Evolutionary conservation across 2,888 invertebrate genomes (phyloP).

Genomic region (Amphipoea lucens): DNA sequence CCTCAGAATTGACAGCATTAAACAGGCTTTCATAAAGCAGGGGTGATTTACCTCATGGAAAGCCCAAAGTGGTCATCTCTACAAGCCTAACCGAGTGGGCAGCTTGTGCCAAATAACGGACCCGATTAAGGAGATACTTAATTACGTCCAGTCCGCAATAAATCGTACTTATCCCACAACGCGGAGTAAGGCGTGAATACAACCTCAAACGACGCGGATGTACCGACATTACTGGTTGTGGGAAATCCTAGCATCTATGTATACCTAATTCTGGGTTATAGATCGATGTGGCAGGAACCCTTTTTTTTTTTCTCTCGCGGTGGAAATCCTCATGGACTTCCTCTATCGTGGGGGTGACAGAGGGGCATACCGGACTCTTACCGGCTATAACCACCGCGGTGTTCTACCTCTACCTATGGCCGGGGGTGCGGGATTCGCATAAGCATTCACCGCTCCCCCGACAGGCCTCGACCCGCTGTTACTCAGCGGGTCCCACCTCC

Average conservation of each 20-base stretch:
- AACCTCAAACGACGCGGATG: constrained; percentile 34
- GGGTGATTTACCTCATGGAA: constrained; percentile 25
- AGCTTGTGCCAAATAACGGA: constrained; percentile 49
- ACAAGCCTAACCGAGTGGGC: constrained; percentile 26
- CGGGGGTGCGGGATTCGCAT: too few relatives aligned
- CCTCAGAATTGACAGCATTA: constrained; percentile 18
- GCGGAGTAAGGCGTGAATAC: constrained; percentile 54
- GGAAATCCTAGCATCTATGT: neutral
- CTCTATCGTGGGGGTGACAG: too few relatives aligned
- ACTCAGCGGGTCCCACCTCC: too few relatives aligned
- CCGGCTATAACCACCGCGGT: too few relatives aligned
- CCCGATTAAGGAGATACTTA: constrained; percentile 57
- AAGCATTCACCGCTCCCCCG: too few relatives aligned
- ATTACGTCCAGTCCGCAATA: constrained; percentile 48
- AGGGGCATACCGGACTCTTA: too few relatives aligned
- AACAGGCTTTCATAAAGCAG: neutral
- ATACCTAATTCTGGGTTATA: neutral
- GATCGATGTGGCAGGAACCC: too few relatives aligned
- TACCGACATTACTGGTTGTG: neutral
- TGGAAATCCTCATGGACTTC: too few relatives aligned
- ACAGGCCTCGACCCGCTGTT: too few relatives aligned
- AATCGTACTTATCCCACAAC: constrained; percentile 57
- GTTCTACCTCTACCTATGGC: too few relatives aligned
- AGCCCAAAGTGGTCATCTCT: constrained; percentile 25
- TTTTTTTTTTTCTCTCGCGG: too few relatives aligned